These are phyloP conservation scores for Chymomyza costata DNA, from an alignment of 1,140 invertebrate genomes.

Conservation along the genomic window DNA sequence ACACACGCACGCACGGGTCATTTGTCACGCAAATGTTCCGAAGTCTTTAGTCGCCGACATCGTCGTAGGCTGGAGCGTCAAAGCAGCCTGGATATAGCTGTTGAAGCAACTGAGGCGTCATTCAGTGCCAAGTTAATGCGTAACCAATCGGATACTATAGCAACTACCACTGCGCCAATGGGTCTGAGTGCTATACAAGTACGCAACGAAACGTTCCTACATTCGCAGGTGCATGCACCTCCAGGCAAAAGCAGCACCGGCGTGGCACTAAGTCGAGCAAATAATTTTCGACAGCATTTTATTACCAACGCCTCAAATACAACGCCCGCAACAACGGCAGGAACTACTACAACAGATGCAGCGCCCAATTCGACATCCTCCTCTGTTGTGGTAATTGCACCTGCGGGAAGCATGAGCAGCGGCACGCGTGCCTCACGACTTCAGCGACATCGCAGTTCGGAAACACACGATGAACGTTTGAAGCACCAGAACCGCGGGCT, in stretches of 20 bases:
- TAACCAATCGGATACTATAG: slow-evolving; percentile 66
- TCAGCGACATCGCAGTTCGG: slow-evolving; percentile 68
- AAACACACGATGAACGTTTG: slow-evolving; percentile 66
- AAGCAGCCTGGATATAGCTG: slow-evolving; percentile 56
- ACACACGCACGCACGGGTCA: slow-evolving; percentile 38
- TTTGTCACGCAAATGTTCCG: slow-evolving; percentile 59
- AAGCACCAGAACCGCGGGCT: slow-evolving; percentile 61
- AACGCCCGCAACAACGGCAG: neutral
- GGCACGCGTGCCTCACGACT: slow-evolving; percentile 41
- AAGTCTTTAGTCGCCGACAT: slow-evolving; percentile 64
- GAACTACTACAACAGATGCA: neutral
- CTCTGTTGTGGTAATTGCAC: slow-evolving; percentile 31
- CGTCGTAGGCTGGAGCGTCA: slow-evolving; percentile 59
- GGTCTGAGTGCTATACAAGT: slow-evolving; percentile 6
- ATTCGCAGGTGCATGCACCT: slow-evolving; percentile 13
- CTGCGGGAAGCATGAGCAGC: slow-evolving; percentile 12
- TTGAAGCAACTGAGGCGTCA: slow-evolving; percentile 24
- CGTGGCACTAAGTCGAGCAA: slow-evolving; percentile 24
- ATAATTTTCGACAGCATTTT: slow-evolving; percentile 44
- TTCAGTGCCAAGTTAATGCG: slow-evolving; percentile 50
- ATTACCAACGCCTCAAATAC: slow-evolving; percentile 1
- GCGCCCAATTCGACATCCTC: slow-evolving; percentile 6
- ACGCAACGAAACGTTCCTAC: slow-evolving; percentile 27
- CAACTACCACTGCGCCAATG: slow-evolving; percentile 22
- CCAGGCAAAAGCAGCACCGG: too few species aligned